A percentile compares a stretch with the other conserved stretches of the same genome.
Conservation (phyloP, 2,113 vertebrate species). For the Onychorhynchus coronatus region DNA sequence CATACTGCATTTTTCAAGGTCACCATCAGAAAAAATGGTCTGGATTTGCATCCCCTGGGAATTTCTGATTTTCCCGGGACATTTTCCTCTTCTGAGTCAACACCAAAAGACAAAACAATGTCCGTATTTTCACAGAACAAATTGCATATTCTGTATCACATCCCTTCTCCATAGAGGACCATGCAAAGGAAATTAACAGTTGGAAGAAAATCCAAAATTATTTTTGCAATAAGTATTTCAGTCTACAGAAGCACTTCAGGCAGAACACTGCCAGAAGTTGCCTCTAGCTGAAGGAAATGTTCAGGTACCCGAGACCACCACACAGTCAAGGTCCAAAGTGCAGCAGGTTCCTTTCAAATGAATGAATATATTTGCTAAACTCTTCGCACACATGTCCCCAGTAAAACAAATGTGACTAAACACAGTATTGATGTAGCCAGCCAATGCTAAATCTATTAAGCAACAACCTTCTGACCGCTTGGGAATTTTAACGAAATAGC, state of each 20-base stretch:
- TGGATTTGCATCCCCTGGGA: neutral
- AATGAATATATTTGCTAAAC: slow-evolving; percentile 51
- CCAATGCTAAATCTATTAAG: slow-evolving; percentile 69
- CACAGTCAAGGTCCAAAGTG: slow-evolving; percentile 20
- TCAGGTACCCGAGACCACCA: neutral
- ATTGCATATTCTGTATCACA: neutral
- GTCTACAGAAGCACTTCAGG: neutral
- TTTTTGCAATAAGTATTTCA: neutral
- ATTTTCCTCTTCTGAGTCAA: neutral
- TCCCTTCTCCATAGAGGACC: neutral
- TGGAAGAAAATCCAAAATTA: neutral
- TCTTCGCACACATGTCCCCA: slow-evolving; percentile 38
- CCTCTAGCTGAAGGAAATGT: neutral
- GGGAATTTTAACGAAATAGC: slow-evolving; percentile 69
- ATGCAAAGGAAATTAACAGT: neutral
- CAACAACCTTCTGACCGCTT: slow-evolving; percentile 57
- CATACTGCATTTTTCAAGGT: neutral
- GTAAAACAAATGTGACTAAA: slow-evolving; percentile 68
- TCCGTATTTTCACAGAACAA: neutral
- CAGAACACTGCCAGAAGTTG: neutral
- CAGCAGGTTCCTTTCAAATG: slow-evolving; percentile 13
- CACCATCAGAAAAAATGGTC: neutral
- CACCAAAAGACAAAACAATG: neutral
- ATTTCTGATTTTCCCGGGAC: neutral
- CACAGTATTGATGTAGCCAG: slow-evolving; percentile 52